These are phyloP conservation scores for Calameuta pallipes DNA, from an alignment of 2,888 invertebrate genomes.

Conservation along the genomic window DNA sequence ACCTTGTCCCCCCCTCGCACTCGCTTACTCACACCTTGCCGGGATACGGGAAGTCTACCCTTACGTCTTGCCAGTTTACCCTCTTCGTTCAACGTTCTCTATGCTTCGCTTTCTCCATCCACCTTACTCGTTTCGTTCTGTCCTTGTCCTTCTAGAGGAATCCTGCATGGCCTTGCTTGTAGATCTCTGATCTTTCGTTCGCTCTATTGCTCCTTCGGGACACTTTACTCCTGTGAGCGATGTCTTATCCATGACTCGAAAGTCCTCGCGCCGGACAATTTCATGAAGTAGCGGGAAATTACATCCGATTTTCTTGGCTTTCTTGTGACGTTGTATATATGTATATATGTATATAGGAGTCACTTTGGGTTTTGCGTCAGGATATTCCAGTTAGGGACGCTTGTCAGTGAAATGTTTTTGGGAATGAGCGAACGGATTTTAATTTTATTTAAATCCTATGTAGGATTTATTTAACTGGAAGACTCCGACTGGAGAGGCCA, in stretches of 20 bases:
- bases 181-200: conserved; percentile 16
- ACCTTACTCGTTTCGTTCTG: conserved; percentile 2
- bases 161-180: neutral
- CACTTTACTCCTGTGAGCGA: conserved; percentile 46
- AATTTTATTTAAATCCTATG: neutral
- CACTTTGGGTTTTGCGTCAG: neutral
- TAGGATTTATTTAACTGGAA: neutral
- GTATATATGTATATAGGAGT: neutral
- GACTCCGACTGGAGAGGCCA: no score
- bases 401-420: neutral
- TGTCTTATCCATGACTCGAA: conserved; percentile 45
- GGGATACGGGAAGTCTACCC: conserved; percentile 9
- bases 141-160: neutral
- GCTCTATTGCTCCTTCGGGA: conserved; percentile 43
- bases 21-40: conserved; percentile 14
- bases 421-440: neutral
- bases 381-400: neutral
- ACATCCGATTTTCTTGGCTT: neutral
- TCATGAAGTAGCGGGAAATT: neutral
- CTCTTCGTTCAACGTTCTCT: conserved; percentile 12
- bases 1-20: conserved; percentile 16
- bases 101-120: neutral
- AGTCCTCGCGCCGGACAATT: conserved; percentile 23
- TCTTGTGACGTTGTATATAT: neutral
- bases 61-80: conserved; percentile 26